Evolutionary conservation across 2,888 invertebrate species (phyloP), one percentile per base, ranked within the genome.

Genomic region (Epinotia ramella): DNA sequence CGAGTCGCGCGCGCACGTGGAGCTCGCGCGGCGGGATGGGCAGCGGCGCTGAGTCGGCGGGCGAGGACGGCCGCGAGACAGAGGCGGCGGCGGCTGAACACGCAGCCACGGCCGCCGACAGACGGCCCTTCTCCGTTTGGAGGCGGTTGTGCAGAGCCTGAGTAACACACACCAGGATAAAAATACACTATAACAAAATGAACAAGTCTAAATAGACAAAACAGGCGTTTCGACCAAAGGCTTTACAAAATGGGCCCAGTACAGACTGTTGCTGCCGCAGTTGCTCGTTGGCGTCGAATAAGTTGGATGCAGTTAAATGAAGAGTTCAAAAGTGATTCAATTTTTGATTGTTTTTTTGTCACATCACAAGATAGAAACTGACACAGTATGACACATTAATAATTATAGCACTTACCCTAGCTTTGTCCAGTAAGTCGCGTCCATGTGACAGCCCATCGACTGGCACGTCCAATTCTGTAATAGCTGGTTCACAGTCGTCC

Each of bases 31-130:
- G 96, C 12, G 98, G 98, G 79, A 98, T 96, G 18, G 98, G 97
- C 78, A 98, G 96, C 65, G 98, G 97, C 16, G 97, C 96, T 0
- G 97, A 96, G 88, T 98, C 98, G 71, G 98, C 96, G 0, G 98
- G 98, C 73, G 98, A 98, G 56, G 98, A 97, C 0, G 98, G 98
- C 5, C 98, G 95, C 71, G 98, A 98, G 33, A 98, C 97, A 0
- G 98, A 98, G 1, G 98, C 98, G 0, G 98, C 97, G 0, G 98
- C 98, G 3, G 98, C 98, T 84, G 98, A 98, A 86, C 99, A 99
- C 0, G 98, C 98, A 81, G 98, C 98, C 0, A 98, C 97, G 0
- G 99, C 98, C 0, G 97, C 95, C 0, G 97, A 97, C 2, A 99
- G 94, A 0, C 98, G 96, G 1, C 97, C 96, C 93, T 98, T 98